Evolutionary conservation across 2,113 vertebrate genomes (phyloP).

Genomic region (Alosa alosa): DNA sequence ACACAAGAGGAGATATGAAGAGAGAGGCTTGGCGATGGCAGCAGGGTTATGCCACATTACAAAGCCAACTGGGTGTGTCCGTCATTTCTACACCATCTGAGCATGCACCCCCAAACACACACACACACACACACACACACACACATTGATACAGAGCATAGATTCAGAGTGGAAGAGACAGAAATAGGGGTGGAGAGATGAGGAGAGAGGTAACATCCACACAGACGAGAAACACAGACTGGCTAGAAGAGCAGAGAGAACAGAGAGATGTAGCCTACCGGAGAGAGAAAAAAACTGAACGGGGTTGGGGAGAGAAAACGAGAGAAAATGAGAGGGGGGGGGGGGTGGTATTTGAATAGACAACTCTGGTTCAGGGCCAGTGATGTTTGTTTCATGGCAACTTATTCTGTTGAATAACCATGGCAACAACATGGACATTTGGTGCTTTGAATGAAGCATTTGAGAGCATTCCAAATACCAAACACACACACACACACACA

Average conservation of each 20-base stretch:
- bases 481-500: neutral
- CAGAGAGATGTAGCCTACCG: too few species aligned
- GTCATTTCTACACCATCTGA: neutral
- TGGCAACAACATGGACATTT: slow-evolving; percentile 44
- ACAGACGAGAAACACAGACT: neutral
- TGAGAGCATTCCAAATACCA: slow-evolving; percentile 23
- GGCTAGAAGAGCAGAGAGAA: neutral
- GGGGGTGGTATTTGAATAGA: neutral
- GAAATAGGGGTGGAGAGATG: neutral
- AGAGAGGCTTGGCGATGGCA: neutral
- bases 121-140: neutral
- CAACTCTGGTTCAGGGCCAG: neutral
- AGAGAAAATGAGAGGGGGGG: slow-evolving; percentile 10
- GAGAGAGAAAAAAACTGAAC: neutral
- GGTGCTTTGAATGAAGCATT: slow-evolving; percentile 29
- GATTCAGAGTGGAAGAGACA: neutral
- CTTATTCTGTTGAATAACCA: slow-evolving; percentile 44
- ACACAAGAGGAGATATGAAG: neutral
- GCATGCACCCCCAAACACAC: neutral
- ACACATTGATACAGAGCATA: neutral
- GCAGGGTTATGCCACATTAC: neutral
- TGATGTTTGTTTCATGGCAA: slow-evolving; percentile 36
- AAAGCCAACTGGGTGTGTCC: neutral
- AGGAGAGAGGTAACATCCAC: neutral
- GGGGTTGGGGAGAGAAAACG: neutral